phyloP scores from a whole-genome alignment of 2,797 vertebrate genomes.

The Esox masquinongy region DNA sequence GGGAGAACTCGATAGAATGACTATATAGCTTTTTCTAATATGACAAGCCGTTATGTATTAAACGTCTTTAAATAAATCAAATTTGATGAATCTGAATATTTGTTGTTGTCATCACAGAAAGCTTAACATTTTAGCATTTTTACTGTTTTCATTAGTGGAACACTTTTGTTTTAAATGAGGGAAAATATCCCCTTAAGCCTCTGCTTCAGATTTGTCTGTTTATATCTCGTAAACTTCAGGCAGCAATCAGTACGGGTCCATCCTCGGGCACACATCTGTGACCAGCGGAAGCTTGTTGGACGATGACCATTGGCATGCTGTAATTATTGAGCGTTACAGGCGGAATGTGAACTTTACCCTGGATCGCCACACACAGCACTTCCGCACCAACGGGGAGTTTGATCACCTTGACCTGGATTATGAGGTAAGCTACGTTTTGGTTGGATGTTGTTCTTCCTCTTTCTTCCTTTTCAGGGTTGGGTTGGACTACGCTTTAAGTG shows the following conservation, averaged over 20 bases:
- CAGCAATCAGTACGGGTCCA: conserved; percentile 93
- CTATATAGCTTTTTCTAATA: neutral
- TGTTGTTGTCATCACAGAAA: neutral
- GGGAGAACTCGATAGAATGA: neutral
- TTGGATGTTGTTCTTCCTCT: neutral
- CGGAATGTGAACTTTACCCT: conserved; percentile 93
- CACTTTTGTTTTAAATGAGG: neutral
- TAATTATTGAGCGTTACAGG: conserved; percentile 86
- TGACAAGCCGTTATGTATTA: neutral
- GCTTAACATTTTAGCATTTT: neutral
- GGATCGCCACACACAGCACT: conserved; percentile 86
- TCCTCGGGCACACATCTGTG: conserved; percentile 90
- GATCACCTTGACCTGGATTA: conserved; percentile 95
- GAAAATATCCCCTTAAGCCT: neutral
- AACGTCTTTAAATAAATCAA: neutral
- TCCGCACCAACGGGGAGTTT: conserved; percentile 96
- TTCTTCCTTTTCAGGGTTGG: neutral
- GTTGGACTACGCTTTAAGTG: neutral
- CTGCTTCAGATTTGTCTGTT: conserved; percentile 2
- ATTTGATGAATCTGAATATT: neutral
- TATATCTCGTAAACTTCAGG: conserved; percentile 63
- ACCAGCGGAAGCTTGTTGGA: conserved; percentile 90
- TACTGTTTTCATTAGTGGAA: neutral
- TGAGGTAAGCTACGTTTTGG: conserved; percentile 76
- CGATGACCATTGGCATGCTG: conserved; percentile 95